Conservation (phyloP, 2,797 vertebrate genomes). For the Crenuchus spilurus region DNA sequence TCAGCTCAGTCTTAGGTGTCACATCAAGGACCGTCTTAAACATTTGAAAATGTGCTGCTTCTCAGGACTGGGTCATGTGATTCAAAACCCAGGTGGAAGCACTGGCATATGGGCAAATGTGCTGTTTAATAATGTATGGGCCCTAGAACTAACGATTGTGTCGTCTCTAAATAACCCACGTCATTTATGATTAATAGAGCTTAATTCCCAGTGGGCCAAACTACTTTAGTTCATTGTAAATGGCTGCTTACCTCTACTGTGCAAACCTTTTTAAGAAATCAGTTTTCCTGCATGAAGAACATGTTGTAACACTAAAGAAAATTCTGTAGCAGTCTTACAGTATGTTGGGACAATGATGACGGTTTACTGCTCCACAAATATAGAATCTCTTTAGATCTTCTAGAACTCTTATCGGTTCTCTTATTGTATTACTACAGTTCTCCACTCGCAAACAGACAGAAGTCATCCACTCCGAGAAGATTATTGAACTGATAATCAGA, state of each 20-base stretch:
- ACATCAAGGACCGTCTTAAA: constrained; percentile 45
- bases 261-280: background rate
- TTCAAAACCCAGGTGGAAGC: constrained; percentile 28
- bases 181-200: constrained; percentile 38
- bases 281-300: background rate
- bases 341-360: too few relatives aligned
- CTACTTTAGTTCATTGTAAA: background rate
- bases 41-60: constrained; percentile 23
- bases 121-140: constrained; percentile 1
- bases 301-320: background rate
- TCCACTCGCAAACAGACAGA: too few relatives aligned
- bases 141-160: background rate
- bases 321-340: background rate
- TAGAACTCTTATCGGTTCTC: too few relatives aligned
- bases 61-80: constrained; percentile 25
- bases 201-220: background rate
- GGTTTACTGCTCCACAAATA: too few relatives aligned
- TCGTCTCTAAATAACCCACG: constrained; percentile 22
- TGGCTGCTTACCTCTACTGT: background rate
- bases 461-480: background rate
- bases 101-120: constrained; percentile 40
- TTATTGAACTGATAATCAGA: constrained; percentile 37
- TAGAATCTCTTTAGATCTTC: too few relatives aligned
- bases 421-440: too few relatives aligned
- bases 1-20: constrained; percentile 41